Percentiles rank a stretch among this genome's conserved stretches.
phyloP scores from a whole-genome alignment of 2,797 vertebrate species.

The Chelidonichthys spinosus region DNA sequence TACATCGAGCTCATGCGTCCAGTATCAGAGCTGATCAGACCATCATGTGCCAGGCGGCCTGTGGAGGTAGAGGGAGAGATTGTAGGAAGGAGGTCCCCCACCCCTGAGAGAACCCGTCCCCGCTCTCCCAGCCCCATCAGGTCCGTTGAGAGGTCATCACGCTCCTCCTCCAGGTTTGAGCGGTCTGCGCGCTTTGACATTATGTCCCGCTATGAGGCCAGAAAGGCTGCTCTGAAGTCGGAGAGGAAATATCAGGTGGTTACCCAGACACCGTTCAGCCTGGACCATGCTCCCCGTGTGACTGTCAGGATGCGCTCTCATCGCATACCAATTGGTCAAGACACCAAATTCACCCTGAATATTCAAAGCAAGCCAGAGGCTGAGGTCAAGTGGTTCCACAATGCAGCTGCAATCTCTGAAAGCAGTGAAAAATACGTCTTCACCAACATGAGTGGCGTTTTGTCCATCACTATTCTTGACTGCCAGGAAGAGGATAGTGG shows the following conservation, averaged over 20 bases:
- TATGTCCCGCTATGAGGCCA: conserved; percentile 98
- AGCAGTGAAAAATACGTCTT: conserved; percentile 90
- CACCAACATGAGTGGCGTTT: conserved; percentile 92
- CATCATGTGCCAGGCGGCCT: conserved; percentile 75
- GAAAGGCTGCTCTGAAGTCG: conserved; percentile 96
- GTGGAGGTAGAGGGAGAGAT: conserved; percentile 80
- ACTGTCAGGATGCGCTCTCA: conserved; percentile 98
- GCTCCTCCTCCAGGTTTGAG: conserved; percentile 96
- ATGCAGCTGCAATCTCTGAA: conserved; percentile 90
- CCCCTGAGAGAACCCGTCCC: conserved; percentile 97
- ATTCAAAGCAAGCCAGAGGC: conserved; percentile 95
- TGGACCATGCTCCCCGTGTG: conserved; percentile 95
- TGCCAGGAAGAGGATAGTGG: conserved; percentile 96
- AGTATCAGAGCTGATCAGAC: conserved; percentile 93
- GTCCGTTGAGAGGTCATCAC: conserved; percentile 90
- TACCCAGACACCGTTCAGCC: conserved; percentile 95
- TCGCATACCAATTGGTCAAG: conserved; percentile 91
- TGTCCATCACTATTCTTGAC: conserved; percentile 92
- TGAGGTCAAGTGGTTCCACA: conserved; percentile 94
- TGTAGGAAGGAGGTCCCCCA: conserved; percentile 93
- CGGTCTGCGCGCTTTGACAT: conserved; percentile 98
- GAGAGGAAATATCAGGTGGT: conserved; percentile 96
- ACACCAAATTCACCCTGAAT: conserved; percentile 96
- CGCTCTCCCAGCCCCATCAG: conserved; percentile 95
- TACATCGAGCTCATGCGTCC: conserved; percentile 99